Conservation (phyloP, 2,888 invertebrate genomes). For the Dorcus parallelipipedus region DNA sequence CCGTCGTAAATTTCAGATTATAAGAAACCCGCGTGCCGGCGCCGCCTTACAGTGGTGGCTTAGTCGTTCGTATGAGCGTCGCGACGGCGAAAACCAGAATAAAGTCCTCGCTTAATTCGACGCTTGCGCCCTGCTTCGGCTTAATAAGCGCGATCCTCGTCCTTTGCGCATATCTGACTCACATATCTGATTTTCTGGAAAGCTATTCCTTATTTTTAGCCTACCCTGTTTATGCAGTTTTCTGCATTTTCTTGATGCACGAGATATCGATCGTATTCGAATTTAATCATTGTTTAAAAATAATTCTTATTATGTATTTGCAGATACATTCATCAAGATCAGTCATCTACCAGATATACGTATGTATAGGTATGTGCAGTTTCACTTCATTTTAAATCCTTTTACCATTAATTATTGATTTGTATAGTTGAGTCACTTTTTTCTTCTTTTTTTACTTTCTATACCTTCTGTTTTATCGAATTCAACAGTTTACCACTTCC, state of each 20-base stretch:
- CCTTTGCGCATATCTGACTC: constrained; percentile 38
- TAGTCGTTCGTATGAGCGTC: constrained; percentile 60
- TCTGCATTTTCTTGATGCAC: constrained; percentile 26
- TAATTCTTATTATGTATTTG: not conserved
- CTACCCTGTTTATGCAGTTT: constrained; percentile 34
- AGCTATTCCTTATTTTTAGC: constrained; percentile 34
- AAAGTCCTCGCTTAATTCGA: constrained; percentile 32
- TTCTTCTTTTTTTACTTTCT: too few relatives aligned
- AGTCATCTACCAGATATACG: too few relatives aligned
- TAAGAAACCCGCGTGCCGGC: constrained; percentile 50
- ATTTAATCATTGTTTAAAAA: not conserved
- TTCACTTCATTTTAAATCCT: too few relatives aligned
- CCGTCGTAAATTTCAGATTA: constrained; percentile 41
- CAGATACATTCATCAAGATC: not conserved
- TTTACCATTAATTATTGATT: too few relatives aligned
- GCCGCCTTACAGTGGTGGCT: constrained; percentile 59
- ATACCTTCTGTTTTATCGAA: too few relatives aligned
- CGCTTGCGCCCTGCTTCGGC: constrained; percentile 33
- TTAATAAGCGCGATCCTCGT: constrained; percentile 19
- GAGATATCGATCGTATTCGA: not conserved
- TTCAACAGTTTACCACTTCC: too few relatives aligned
- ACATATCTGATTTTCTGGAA: constrained; percentile 38
- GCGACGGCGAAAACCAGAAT: constrained; percentile 44
- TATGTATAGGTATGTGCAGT: too few relatives aligned
- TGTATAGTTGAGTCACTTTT: too few relatives aligned